Conservation (phyloP, 2,797 vertebrate species). For the Phoxinus dragarum region DNA sequence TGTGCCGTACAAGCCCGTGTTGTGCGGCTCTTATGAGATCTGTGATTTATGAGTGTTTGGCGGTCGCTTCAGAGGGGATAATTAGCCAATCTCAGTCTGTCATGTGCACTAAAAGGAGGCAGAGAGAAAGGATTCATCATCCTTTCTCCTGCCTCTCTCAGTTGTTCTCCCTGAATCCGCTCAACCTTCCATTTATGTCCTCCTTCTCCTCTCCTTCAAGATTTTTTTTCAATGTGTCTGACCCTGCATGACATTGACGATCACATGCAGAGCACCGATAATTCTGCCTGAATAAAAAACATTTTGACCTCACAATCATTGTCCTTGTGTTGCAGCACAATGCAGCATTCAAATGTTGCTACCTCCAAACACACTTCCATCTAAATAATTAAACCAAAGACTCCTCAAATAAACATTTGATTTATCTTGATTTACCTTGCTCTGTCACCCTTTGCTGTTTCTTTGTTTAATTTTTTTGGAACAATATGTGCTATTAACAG, state of each 20-base stretch:
- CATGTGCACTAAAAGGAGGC: conserved; percentile 78
- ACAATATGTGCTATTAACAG: background rate
- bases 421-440: background rate
- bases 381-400: conserved; percentile 6
- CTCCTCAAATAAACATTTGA: background rate
- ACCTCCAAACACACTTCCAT: conserved; percentile 3
- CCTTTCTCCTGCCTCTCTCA: conserved; percentile 70
- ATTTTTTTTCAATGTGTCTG: conserved; percentile 51
- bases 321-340: conserved; percentile 34
- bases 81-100: conserved; percentile 89
- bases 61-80: conserved; percentile 83
- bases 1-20: conserved; percentile 62
- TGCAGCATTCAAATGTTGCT: conserved; percentile 8
- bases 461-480: background rate
- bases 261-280: conserved; percentile 42
- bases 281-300: conserved; percentile 30
- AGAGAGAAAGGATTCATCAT: conserved; percentile 87
- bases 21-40: conserved; percentile 75
- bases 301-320: conserved; percentile 17
- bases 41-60: conserved; percentile 87
- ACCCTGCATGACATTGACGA: conserved; percentile 53
- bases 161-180: conserved; percentile 45
- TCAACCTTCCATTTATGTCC: conserved; percentile 40
- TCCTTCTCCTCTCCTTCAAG: conserved; percentile 51
- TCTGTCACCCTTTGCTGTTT: background rate